Base-by-base conservation (phyloP, 2,113 vertebrate species). In the Nothobranchius kuhntae region DNA sequence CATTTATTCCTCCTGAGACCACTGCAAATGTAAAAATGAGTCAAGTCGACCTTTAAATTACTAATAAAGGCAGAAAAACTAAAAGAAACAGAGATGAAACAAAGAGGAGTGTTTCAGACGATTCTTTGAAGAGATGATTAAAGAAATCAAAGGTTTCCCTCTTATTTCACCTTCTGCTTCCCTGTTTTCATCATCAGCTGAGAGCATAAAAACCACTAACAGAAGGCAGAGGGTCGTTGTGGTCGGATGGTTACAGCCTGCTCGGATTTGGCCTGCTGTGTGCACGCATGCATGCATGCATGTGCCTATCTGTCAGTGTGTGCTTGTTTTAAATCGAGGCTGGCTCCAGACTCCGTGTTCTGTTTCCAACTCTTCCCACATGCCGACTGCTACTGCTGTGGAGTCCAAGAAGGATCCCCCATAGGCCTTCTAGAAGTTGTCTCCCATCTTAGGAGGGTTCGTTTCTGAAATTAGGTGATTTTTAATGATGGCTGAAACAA, bases 291-390 rank as follows among this genome's bases (percentile, higher is more conserved):
- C 30, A 50, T 65, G 64, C 30, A 9, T 3, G 45, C 11, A 4
- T 40, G 44, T 70, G 73, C 5, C 3, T 65, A 45, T 62, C 44
- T 61, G 52, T 60, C 17, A 30, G 53, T 46, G 52, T 70, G 78
- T 68, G 75, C 7, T 10, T 17, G 68, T 60, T 77, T 61, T 70
- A 56, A 77, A 44, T 35, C 57, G 10, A 65, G 56, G 70, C 87
- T 91, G 87, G 88, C 85, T 85, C 42, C 7, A 13, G 60, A 61
- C 46, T 51, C 30, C 21, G 2, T 17, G 46, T 63, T 83, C 71
- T 55, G 64, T 0, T 40, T 82, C 87, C 90, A 90, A 86, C 75
- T 76, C 83, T 80, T 88, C 86, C 87, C 63, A 85, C 82, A 61
- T 77, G 58, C 84, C 69, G 62, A 85, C 83, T 82, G 78, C 64